Conservation (phyloP, 2,113 vertebrate genomes). For the Bubo bubo region DNA sequence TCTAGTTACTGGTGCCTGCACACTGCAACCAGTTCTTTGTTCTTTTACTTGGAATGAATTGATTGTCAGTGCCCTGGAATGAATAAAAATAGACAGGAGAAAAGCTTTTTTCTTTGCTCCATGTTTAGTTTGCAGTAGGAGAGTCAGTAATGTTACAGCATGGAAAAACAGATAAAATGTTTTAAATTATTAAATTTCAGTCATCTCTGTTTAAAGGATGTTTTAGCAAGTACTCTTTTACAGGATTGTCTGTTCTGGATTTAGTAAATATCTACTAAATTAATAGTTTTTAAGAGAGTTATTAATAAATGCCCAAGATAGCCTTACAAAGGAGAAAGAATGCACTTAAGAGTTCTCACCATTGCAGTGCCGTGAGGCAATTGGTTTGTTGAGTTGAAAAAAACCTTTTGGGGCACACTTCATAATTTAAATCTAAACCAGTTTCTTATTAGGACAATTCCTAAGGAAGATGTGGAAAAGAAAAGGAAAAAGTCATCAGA, state of each 20-base stretch:
- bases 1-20: neutral
- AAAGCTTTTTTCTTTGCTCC: neutral
- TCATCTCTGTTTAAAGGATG: neutral
- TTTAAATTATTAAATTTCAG: neutral
- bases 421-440: neutral
- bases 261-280: neutral
- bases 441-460: neutral
- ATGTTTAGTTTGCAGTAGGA: neutral
- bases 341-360: neutral
- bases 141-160: neutral
- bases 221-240: neutral
- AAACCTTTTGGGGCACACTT: neutral
- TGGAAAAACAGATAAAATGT: neutral
- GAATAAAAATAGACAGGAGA: neutral
- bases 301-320: neutral
- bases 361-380: neutral
- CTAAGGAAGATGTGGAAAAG: neutral
- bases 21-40: neutral
- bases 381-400: neutral
- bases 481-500: neutral
- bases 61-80: neutral
- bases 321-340: neutral
- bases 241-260: neutral
- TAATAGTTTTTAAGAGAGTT: neutral
- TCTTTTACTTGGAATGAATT: constrained; percentile 28